phyloP scores from a whole-genome alignment of 37 sponge, comb jelly and placozoan genomes.

The Sycon ciliatum region DNA sequence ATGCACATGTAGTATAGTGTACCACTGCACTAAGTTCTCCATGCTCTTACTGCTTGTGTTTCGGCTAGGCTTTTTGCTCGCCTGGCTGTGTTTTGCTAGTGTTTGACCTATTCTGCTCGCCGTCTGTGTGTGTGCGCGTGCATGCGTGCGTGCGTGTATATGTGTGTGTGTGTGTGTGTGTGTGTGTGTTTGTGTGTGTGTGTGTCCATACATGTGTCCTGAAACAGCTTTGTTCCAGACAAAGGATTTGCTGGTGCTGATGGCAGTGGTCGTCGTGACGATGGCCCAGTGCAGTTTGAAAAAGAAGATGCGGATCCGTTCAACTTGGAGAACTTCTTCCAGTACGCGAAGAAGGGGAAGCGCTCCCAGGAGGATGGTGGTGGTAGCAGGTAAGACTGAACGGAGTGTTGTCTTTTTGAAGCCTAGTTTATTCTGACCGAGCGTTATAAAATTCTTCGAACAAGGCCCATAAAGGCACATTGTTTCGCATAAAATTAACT shows the following conservation, averaged over 20 bases:
- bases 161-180: neutral
- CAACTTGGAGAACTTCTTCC: constrained; percentile 81
- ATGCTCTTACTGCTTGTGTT: no score
- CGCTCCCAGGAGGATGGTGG: constrained; percentile 47
- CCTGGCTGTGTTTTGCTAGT: no score
- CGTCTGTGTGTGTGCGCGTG: neutral
- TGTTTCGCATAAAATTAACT: no score
- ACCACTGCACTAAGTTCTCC: no score
- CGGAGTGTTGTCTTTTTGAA: no score
- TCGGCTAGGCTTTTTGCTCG: no score
- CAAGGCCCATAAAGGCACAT: no score
- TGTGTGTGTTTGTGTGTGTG: no score
- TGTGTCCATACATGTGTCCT: neutral
- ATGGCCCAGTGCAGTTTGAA: constrained; percentile 94
- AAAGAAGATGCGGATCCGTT: constrained; percentile 91
- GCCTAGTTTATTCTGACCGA: no score
- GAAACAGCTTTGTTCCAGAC: constrained; percentile 76
- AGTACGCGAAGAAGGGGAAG: constrained; percentile 83
- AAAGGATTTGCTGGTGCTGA: constrained; percentile 84
- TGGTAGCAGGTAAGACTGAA: constrained; percentile 14
- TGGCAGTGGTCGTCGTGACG: constrained; percentile 33
- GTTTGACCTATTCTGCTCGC: no score
- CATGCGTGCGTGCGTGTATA: neutral
- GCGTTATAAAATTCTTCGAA: no score
- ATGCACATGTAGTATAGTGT: no score